Percentiles rank a stretch among this genome's conserved stretches.
phyloP scores from a whole-genome alignment of 35 echinoderm and acorn worm species.

The Apostichopus japonicus region DNA sequence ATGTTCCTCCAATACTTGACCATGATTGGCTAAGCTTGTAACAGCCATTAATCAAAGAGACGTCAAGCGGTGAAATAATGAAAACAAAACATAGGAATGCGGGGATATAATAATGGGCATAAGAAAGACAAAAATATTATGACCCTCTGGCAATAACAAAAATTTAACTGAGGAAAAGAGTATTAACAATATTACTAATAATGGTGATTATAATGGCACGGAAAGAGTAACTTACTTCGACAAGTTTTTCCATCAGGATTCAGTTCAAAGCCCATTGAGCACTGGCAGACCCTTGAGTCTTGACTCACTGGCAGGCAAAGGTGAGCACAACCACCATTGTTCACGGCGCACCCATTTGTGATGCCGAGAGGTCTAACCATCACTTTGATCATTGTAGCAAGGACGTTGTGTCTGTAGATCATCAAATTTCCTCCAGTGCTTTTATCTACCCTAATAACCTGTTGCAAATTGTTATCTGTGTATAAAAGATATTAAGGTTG shows the following conservation, averaged over 20 bases:
- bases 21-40: too few relatives aligned
- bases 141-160: too few relatives aligned
- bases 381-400: slow-evolving; percentile 25
- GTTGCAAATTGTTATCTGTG: slow-evolving; percentile 55
- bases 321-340: slow-evolving; percentile 77
- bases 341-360: slow-evolving; percentile 58
- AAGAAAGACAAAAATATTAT: background rate
- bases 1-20: too few relatives aligned
- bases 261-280: slow-evolving; percentile 62
- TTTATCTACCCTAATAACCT: slow-evolving; percentile 59
- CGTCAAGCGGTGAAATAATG: too few relatives aligned
- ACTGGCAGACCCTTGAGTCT: slow-evolving; percentile 54
- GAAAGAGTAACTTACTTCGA: slow-evolving; percentile 50
- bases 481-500: background rate
- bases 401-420: slow-evolving; percentile 20
- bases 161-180: too few relatives aligned
- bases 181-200: too few relatives aligned
- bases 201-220: too few relatives aligned
- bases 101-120: too few relatives aligned
- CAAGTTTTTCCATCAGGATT: slow-evolving; percentile 71
- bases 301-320: slow-evolving; percentile 66
- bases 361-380: slow-evolving; percentile 3
- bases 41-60: too few relatives aligned
- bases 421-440: slow-evolving; percentile 15
- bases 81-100: too few relatives aligned